Evolutionary conservation across 2,113 vertebrate genomes (phyloP).

Genomic region (Hyaena hyaena): DNA sequence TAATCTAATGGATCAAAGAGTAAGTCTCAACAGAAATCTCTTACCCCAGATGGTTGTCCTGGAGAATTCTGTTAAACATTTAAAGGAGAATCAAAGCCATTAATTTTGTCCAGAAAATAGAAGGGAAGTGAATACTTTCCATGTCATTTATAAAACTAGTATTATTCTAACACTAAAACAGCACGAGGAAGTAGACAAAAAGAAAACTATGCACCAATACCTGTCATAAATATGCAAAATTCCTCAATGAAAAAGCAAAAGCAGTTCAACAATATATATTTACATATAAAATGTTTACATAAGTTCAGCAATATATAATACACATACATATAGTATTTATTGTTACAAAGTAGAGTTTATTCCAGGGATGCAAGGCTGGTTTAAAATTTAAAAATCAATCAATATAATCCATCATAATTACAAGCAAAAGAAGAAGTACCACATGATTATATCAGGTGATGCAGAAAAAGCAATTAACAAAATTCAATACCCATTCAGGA

Average conservation of each 20-base stretch:
- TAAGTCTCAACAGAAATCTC: not conserved
- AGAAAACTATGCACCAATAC: not conserved
- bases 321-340: not conserved
- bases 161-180: not conserved
- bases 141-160: not conserved
- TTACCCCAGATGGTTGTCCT: not conserved
- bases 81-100: not conserved
- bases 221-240: not conserved
- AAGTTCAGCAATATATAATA: not conserved
- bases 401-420: not conserved
- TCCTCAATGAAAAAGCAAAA: not conserved
- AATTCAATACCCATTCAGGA: not conserved
- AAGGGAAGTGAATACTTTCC: not conserved
- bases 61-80: not conserved
- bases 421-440: not conserved
- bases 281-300: not conserved
- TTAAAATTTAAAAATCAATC: not conserved
- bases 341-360: not conserved
- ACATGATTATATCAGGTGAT: not conserved
- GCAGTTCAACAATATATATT: not conserved
- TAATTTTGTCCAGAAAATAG: not conserved
- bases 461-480: not conserved
- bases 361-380: not conserved
- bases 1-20: not conserved
- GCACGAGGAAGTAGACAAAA: not conserved